Percentiles rank a stretch among this genome's conserved stretches.
phyloP scores from a whole-genome alignment of 2,797 vertebrate genomes.

The Etheostoma perlongum region DNA sequence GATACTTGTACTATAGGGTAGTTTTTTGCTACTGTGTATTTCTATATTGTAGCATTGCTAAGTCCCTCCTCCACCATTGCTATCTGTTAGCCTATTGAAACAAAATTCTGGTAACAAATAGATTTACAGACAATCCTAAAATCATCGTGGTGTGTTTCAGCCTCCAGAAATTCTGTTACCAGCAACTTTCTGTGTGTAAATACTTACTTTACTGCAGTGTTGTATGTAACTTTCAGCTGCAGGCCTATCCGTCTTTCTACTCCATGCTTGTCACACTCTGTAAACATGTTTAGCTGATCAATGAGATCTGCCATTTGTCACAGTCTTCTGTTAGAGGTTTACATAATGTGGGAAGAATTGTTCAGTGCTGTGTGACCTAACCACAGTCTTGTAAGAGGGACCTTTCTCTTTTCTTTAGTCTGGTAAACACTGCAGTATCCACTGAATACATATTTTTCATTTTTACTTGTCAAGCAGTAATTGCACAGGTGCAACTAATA shows the following conservation, averaged over 20 bases:
- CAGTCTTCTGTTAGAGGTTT: conserved; percentile 37
- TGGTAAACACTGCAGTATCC: neutral
- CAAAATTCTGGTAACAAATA: neutral
- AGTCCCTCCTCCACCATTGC: neutral
- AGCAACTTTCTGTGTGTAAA: neutral
- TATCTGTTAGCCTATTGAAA: neutral
- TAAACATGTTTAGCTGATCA: conserved; percentile 39
- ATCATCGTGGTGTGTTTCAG: neutral
- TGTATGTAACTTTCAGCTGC: neutral
- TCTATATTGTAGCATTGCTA: neutral
- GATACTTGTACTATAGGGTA: neutral
- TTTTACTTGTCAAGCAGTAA: neutral
- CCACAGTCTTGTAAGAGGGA: neutral
- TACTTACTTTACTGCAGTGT: neutral
- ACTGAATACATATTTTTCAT: conserved; percentile 1
- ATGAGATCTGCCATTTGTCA: conserved; percentile 35
- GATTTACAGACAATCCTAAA: neutral
- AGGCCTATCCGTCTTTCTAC: conserved; percentile 6
- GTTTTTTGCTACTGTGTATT: neutral
- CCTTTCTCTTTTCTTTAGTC: conserved; percentile 8
- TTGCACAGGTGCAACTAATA: neutral
- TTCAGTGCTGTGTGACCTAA: conserved; percentile 22
- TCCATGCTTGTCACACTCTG: conserved; percentile 27
- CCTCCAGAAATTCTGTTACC: neutral
- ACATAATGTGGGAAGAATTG: conserved; percentile 39